Conservation (phyloP, 2,888 invertebrate species). For the Cantharis nigra region DNA sequence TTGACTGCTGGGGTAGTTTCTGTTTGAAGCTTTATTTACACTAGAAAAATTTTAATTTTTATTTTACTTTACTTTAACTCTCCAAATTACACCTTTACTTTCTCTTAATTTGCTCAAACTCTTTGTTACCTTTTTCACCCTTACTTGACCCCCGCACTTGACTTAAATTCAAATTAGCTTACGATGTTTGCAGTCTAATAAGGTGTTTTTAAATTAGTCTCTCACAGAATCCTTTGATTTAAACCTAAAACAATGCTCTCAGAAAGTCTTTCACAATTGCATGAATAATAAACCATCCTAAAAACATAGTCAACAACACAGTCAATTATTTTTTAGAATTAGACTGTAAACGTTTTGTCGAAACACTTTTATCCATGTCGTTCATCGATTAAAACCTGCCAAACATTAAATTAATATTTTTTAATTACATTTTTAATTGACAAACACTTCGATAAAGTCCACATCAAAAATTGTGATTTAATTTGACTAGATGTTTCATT, state of each 20-base stretch:
- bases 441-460: background rate
- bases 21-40: slow-evolving; percentile 38
- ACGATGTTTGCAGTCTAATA: background rate
- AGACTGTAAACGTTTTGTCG: background rate
- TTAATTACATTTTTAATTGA: background rate
- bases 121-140: background rate
- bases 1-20: slow-evolving; percentile 41
- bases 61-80: background rate
- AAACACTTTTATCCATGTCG: background rate
- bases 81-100: background rate
- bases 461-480: background rate
- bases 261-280: background rate
- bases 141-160: background rate
- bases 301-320: background rate
- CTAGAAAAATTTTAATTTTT: slow-evolving; percentile 33
- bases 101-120: background rate
- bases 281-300: background rate
- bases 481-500: too few species aligned
- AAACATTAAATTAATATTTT: background rate
- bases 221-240: background rate
- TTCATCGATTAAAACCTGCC: background rate
- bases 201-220: background rate
- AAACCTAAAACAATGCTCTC: background rate
- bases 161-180: background rate
- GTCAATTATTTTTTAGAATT: background rate